Base-by-base conservation (phyloP, 2,113 vertebrate species). In the Atherinomorus stipes region DNA sequence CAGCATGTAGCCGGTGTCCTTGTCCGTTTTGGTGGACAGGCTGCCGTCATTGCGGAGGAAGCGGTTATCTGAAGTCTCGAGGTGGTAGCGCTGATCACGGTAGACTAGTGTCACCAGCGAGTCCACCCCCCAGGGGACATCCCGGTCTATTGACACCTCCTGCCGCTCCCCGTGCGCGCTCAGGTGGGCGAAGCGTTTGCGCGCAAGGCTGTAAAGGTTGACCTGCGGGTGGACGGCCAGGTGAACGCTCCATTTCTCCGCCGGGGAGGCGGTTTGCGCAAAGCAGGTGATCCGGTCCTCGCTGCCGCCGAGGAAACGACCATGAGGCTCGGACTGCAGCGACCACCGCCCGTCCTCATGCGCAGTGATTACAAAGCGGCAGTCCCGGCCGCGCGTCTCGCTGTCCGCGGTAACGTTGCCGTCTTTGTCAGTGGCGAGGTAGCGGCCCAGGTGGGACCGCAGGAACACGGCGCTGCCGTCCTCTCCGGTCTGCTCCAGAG, bases 311-410 rank as follows among this genome's bases (percentile, higher is more conserved):
- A 99, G 95, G 90, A 94, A 98, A 58, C 98, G 96, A 59, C 94
- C 94, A 86, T 97, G 91, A 0, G 94, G 93, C 90, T 99, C 97
- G 68, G 97, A 98, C 91, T 95, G 96, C 92, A 98, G 94, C 25
- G 97, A 97, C 97, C 97, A 98, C 84, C 95, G 95, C 69, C 97
- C 97, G 91, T 99, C 97, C 50, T 95, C 96, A 81, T 98, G 96
- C 6, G 95, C 96, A 47, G 95, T 85, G 84, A 99, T 90, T 11
- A 96, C 83, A 82, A 98, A 98, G 81, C 97, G 95, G 87, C 97
- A 97, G 87, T 98, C 96, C 56, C 87, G 70, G 4, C 87, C 85
- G 4, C 96, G 95, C 62, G 88, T 90, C 81, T 98, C 97, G 87
- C 92, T 92, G 81, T 98, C 97, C 57, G 96, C 96, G 62, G 90